These are phyloP conservation scores for Napeogenes sylphis DNA, from an alignment of 2,888 invertebrate genomes.

Conservation along the genomic window DNA sequence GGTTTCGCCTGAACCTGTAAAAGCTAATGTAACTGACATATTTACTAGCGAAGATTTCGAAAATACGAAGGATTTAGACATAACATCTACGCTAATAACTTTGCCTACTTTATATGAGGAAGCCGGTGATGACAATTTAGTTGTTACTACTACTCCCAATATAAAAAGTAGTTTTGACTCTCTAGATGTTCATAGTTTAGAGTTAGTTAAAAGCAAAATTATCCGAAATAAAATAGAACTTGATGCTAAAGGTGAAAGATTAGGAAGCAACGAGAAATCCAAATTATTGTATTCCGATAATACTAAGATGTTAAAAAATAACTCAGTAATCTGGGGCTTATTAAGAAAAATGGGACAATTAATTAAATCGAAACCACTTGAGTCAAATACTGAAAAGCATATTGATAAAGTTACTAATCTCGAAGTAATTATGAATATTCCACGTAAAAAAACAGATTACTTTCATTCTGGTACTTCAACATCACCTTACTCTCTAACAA, in stretches of 20 bases:
- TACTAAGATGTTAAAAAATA: not conserved
- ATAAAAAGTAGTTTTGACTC: conserved; percentile 23
- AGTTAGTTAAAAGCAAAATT: conserved; percentile 35
- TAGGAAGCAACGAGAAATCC: conserved; percentile 6
- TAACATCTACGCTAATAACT: not conserved
- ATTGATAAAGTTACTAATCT: not conserved
- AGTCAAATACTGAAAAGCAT: conserved; percentile 11
- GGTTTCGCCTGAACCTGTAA: conserved; percentile 5
- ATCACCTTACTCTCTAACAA: not conserved
- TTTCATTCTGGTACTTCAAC: not conserved
- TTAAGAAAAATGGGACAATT: conserved; percentile 23
- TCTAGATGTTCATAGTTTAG: conserved; percentile 29
- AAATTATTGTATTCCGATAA: conserved; percentile 4
- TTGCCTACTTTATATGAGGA: conserved; percentile 5
- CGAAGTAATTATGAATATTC: not conserved
- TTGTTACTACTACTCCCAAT: conserved; percentile 17
- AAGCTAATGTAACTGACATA: conserved; percentile 5
- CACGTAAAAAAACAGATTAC: not conserved
- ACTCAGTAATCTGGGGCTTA: not conserved
- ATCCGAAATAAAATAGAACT: conserved; percentile 12
- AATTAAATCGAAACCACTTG: conserved; percentile 7
- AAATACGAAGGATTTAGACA: not conserved
- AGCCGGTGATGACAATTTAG: conserved; percentile 15
- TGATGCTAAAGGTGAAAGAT: conserved; percentile 4
- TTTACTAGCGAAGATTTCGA: not conserved